A percentile compares a stretch with the other conserved stretches of the same genome.
Evolutionary conservation across 1,140 invertebrate species (phyloP).

Genomic region (Drosophila sp.): DNA sequence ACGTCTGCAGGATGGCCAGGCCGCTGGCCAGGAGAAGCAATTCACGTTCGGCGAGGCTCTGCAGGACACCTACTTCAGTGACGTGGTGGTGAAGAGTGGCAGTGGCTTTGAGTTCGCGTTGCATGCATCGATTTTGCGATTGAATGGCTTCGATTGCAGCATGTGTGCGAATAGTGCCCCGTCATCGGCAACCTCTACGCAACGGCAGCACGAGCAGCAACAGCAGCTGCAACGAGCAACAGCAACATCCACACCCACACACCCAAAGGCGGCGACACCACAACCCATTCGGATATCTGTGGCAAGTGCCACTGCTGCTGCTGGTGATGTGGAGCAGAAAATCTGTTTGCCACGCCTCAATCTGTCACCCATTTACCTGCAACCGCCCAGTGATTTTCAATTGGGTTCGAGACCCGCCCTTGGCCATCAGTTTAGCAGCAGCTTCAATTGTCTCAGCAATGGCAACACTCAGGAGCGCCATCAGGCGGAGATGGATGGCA

Average conservation of each 20-base stretch:
- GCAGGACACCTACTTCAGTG: conserved; percentile 87
- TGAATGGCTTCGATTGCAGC: conserved; percentile 84
- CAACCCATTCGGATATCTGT: conserved; percentile 65
- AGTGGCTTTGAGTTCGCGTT: conserved; percentile 84
- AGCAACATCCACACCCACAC: neutral
- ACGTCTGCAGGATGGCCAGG: conserved; percentile 83
- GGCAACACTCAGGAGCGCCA: conserved; percentile 30
- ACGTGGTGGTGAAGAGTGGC: conserved; percentile 84
- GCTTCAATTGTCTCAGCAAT: conserved; percentile 72
- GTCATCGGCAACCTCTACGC: neutral
- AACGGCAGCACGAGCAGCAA: neutral
- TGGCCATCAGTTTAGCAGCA: conserved; percentile 64
- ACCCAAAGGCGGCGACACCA: conserved; percentile 24
- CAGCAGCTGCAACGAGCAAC: neutral
- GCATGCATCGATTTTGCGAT: conserved; percentile 85
- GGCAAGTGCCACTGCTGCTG: conserved; percentile 24
- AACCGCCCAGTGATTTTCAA: conserved; percentile 57
- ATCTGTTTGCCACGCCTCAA: conserved; percentile 62
- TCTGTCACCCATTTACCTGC: conserved; percentile 74
- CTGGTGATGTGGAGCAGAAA: conserved; percentile 28
- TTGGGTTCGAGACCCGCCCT: conserved; percentile 40
- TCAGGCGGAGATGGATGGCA: neutral
- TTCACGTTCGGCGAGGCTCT: conserved; percentile 87
- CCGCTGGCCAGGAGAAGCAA: conserved; percentile 78
- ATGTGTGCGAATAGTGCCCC: conserved; percentile 79